Conservation (phyloP, 2,888 invertebrate species). For the Timandra comae region DNA sequence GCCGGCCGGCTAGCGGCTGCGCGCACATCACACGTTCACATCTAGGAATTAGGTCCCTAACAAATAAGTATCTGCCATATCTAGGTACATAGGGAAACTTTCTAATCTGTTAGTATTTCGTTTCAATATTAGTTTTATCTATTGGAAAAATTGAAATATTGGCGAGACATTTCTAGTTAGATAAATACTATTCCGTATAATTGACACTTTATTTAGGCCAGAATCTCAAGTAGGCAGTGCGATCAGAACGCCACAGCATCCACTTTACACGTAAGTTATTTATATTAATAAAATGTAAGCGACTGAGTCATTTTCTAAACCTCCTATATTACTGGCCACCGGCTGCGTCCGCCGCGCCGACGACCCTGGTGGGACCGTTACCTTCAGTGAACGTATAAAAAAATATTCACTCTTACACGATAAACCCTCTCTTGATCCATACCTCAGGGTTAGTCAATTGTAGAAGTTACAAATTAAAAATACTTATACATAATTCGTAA, state of each 20-base stretch:
- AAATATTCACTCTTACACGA: conserved; percentile 39
- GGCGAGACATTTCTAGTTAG: no score
- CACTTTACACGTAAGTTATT: conserved; percentile 64
- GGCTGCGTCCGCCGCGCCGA: conserved; percentile 29
- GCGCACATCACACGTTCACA: conserved; percentile 4
- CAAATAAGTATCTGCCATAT: no score
- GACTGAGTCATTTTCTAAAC: conserved; percentile 53
- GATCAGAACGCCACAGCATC: conserved; percentile 67
- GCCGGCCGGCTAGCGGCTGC: conserved; percentile 22
- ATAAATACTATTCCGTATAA: conserved; percentile 26
- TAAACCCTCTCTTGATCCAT: no score
- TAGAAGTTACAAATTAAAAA: no score
- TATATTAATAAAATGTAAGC: conserved; percentile 47
- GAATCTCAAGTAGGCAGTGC: conserved; percentile 53
- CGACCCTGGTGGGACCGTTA: conserved; percentile 55
- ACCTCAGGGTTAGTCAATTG: no score
- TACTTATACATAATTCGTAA: no score
- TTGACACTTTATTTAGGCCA: conserved; percentile 50
- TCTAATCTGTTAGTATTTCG: no score
- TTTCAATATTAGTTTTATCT: no score
- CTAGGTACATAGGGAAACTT: no score
- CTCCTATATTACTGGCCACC: conserved; percentile 44
- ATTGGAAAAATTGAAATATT: no score
- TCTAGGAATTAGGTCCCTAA: no score
- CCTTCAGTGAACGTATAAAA: conserved; percentile 34